Percentiles rank a stretch among this genome's conserved stretches.
Conservation (phyloP, 2,888 invertebrate genomes). For the Trisateles emortualis region DNA sequence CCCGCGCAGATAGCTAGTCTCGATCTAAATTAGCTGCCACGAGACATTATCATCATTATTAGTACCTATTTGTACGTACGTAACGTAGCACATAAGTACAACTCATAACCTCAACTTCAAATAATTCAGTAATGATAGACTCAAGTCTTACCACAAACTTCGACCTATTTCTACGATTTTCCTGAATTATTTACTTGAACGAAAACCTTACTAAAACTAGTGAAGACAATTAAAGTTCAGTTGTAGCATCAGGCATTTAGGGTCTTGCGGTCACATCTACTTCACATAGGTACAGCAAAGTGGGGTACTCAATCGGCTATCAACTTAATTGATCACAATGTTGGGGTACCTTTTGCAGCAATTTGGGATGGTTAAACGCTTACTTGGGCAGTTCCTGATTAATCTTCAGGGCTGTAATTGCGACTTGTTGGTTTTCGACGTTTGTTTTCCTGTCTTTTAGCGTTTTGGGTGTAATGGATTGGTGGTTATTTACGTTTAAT, state of each 20-base stretch:
- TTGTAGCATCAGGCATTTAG: conserved; percentile 49
- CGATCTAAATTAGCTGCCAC: no score
- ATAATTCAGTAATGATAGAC: no score
- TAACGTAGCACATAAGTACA: no score
- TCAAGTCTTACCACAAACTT: no score
- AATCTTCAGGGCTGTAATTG: conserved; percentile 71
- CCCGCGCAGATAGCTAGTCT: no score
- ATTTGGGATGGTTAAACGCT: conserved; percentile 68
- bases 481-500: conserved; percentile 1
- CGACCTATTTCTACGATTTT: background rate
- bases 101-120: no score
- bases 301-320: conserved; percentile 60
- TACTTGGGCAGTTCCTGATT: conserved; percentile 69
- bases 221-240: conserved; percentile 52
- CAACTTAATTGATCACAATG: conserved; percentile 65
- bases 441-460: conserved; percentile 60
- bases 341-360: conserved; percentile 64
- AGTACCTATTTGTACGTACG: no score
- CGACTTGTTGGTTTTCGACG: conserved; percentile 60
- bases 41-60: no score
- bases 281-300: conserved; percentile 45
- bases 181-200: conserved; percentile 30
- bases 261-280: conserved; percentile 52
- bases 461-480: conserved; percentile 35
- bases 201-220: conserved; percentile 41